Conservation (phyloP, 2,113 vertebrate genomes). For the Cichladusa arquata region DNA sequence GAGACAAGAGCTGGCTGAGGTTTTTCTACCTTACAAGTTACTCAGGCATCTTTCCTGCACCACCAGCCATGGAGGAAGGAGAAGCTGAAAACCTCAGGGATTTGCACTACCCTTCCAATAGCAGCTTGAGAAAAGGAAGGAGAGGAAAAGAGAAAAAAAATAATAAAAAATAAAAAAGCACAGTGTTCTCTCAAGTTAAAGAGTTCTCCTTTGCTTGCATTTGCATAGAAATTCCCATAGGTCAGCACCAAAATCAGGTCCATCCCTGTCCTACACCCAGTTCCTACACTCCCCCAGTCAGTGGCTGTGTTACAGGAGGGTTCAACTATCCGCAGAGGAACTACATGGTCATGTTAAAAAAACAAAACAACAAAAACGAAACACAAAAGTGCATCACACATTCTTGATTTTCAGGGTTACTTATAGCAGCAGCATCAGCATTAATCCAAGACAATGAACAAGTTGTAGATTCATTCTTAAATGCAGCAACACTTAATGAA, state of each 20-base stretch:
- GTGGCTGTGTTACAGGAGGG: conserved; percentile 71
- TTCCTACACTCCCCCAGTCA: neutral
- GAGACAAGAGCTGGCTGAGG: neutral
- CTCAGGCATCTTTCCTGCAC: neutral
- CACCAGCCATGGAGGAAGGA: neutral
- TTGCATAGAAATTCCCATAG: conserved; percentile 64
- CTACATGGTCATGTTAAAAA: conserved; percentile 32
- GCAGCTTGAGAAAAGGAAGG: conserved; percentile 60
- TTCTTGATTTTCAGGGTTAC: conserved; percentile 77
- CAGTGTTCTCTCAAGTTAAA: conserved; percentile 61
- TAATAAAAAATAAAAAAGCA: conserved; percentile 1
- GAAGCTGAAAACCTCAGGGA: neutral
- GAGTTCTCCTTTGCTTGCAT: conserved; percentile 60
- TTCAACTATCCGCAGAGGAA: conserved; percentile 47
- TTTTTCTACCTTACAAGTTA: neutral
- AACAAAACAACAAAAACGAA: neutral
- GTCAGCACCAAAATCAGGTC: conserved; percentile 63
- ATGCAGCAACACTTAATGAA: conserved; percentile 73
- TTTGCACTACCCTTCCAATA: conserved; percentile 44
- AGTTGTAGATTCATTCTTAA: conserved; percentile 66
- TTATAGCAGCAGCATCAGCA: conserved; percentile 78
- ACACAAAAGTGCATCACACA: conserved; percentile 78
- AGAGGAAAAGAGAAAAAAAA: neutral
- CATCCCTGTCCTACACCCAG: neutral
- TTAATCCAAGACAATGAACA: conserved; percentile 74